Evolutionary conservation across 2,797 vertebrate genomes (phyloP).

Genomic region (Darevskia mixta): DNA sequence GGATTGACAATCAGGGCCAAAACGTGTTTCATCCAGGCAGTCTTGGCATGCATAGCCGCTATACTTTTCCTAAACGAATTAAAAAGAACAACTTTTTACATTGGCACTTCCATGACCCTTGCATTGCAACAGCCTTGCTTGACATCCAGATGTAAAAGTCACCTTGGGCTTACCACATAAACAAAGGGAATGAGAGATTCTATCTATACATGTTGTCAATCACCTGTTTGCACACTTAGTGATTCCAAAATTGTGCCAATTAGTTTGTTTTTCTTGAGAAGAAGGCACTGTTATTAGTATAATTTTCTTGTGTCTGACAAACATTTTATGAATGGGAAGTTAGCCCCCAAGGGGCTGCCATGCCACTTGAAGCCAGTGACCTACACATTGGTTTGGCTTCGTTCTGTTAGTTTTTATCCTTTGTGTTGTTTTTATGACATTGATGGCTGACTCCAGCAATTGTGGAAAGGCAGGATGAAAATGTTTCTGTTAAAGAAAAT

Average conservation of each 20-base stretch:
- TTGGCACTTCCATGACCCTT: not conserved
- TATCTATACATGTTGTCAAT: not conserved
- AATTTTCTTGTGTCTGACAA: not conserved
- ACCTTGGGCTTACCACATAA: not conserved
- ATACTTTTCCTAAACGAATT: constrained; percentile 74
- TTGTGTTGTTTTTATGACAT: not conserved
- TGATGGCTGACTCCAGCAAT: not conserved
- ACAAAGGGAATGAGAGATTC: not conserved
- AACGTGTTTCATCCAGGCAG: constrained; percentile 83
- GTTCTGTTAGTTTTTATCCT: not conserved
- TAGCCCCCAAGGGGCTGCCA: not conserved
- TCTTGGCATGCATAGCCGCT: constrained; percentile 89
- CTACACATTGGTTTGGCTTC: not conserved
- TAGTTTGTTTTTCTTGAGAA: not conserved
- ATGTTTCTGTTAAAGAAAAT: not conserved
- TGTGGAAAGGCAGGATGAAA: not conserved
- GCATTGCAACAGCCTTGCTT: not conserved
- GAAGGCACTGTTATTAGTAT: not conserved
- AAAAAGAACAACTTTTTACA: constrained; percentile 32
- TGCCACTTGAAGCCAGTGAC: not conserved
- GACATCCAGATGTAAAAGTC: not conserved
- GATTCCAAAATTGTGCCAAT: not conserved
- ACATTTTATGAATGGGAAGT: not conserved
- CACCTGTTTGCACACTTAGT: not conserved
- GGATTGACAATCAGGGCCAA: constrained; percentile 86